Evolutionary conservation across 2,888 invertebrate species (phyloP).

Genomic region (Schizaphis graminum): DNA sequence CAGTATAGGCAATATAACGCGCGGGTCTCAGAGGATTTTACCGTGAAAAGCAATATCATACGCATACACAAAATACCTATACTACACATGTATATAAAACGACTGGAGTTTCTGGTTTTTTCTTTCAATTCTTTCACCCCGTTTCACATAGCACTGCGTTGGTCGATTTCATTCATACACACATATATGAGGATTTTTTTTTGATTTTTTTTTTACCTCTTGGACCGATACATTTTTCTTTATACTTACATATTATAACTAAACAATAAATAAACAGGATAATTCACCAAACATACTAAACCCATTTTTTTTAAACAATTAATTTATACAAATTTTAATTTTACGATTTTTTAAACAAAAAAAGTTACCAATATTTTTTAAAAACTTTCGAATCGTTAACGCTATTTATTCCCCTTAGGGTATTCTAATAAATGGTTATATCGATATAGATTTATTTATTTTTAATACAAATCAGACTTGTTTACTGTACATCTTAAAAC

Average conservation of each 20-base stretch:
- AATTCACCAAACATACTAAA: background rate
- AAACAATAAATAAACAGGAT: background rate
- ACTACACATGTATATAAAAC: background rate
- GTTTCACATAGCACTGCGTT: background rate
- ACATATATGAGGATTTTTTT: background rate
- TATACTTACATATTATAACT: background rate
- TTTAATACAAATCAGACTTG: background rate
- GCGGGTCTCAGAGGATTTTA: slow-evolving; percentile 11
- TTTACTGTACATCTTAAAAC: background rate
- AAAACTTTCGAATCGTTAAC: background rate
- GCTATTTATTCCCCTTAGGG: background rate
- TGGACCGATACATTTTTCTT: background rate
- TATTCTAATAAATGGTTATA: background rate
- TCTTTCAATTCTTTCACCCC: background rate
- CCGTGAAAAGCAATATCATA: slow-evolving; percentile 43
- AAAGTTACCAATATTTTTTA: background rate
- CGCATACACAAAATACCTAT: background rate
- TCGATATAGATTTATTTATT: background rate
- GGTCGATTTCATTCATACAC: background rate
- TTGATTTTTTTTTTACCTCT: background rate
- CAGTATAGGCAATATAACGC: background rate
- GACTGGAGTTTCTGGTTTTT: background rate
- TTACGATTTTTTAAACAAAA: background rate
- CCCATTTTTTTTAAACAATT: background rate
- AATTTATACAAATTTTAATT: background rate